phyloP scores from a whole-genome alignment of 1,140 invertebrate species.

The Drosophila kepulauana region DNA sequence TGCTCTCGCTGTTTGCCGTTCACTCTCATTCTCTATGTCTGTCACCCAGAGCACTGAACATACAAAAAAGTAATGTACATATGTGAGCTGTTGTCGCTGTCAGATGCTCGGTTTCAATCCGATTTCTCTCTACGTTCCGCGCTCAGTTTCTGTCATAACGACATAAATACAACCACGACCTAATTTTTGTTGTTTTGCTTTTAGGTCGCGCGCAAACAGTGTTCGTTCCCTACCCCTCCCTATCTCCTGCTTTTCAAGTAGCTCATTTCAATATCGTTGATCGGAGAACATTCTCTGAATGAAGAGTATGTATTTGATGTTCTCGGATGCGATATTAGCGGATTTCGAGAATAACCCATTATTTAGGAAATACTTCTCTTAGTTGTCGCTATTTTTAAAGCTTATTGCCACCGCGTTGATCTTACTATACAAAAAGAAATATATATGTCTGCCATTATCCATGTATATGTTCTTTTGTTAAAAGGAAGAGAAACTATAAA shows the following conservation, averaged over 20 bases:
- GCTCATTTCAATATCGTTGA: neutral
- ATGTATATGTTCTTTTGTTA: no score
- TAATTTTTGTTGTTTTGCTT: conserved; percentile 67
- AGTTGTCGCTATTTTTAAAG: conserved; percentile 52
- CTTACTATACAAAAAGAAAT: conserved; percentile 44
- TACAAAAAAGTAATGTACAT: conserved; percentile 51
- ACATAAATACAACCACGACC: conserved; percentile 69
- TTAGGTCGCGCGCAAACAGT: conserved; percentile 77
- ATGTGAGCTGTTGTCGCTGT: conserved; percentile 17
- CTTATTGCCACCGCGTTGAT: conserved; percentile 62
- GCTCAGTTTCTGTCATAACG: conserved; percentile 12
- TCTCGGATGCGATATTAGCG: neutral
- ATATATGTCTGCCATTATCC: neutral
- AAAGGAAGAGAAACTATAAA: no score
- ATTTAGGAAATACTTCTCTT: no score
- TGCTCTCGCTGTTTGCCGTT: neutral
- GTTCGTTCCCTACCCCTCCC: conserved; percentile 5
- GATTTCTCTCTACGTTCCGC: neutral
- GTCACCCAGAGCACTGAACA: neutral
- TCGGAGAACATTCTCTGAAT: neutral
- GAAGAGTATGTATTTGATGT: conserved; percentile 1
- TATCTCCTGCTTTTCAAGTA: neutral
- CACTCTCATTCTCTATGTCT: neutral
- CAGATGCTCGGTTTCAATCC: conserved; percentile 17
- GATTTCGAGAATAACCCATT: no score